Base-by-base conservation (phyloP, 2,113 vertebrate genomes). In the Apus apus region DNA sequence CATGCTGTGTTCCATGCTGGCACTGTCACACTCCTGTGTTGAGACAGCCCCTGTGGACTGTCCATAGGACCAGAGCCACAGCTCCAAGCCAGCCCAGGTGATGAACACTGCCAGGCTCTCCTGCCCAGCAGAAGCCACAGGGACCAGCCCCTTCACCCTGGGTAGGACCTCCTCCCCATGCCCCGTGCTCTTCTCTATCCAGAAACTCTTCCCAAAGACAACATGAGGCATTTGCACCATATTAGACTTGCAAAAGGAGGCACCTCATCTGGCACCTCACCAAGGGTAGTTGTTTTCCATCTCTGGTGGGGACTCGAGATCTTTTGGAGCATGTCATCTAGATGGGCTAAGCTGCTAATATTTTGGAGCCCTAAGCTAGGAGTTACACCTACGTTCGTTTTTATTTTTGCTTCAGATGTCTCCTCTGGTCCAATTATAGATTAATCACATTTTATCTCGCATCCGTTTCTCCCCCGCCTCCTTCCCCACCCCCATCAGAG, bases 341-440 rank as follows among this genome's bases (percentile, higher is more conserved):
- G 16, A 26, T 78, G 85, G 94, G 96, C 43, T 13, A 83, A 81
- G 90, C 85, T 96, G 79, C 66, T 94, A 32, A 57, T 82, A 61
- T 93, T 92, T 92, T 65, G 84, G 89, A 94, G 96, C 94, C 87
- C 85, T 48, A 14, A 94, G 95, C 93, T 43, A 92, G 70, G 66
- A 95, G 89, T 74, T 92, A 70, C 96, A 89, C 97, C 96, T 53
- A 97, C 96, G 57, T 87, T 62, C 27, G 5, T 66, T 91, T 94
- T 93, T 96, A 96, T 97, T 97, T 97, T 93, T 57, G 32, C 93
- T 82, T 82, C 18, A 74, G 81, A 93, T 89, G 83, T 79, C 87
- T 94, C 48, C 77, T 84, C 89, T 18, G 23, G 85, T 93, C 96
- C 93, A 95, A 95, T 96, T 97, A 83, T 96, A 96, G 96, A 96